These are phyloP conservation scores for Leucophenga varia DNA, from an alignment of 1,140 invertebrate genomes.

Conservation along the genomic window DNA sequence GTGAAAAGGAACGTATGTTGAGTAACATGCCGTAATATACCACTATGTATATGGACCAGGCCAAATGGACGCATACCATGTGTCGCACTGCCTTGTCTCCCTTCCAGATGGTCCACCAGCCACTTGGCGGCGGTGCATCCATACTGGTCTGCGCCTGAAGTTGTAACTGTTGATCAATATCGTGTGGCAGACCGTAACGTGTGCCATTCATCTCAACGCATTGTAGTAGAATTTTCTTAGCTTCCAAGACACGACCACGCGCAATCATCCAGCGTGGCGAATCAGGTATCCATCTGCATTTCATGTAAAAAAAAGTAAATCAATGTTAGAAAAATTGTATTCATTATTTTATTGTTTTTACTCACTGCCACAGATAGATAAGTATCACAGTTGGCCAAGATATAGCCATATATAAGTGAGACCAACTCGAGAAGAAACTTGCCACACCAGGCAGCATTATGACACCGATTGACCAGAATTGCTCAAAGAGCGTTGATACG, in stretches of 20 bases:
- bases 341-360: conserved; percentile 8
- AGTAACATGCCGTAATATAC: conserved; percentile 57
- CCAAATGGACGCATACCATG: conserved; percentile 45
- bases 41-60: conserved; percentile 55
- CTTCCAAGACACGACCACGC: conserved; percentile 70
- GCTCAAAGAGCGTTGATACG: conserved; percentile 54
- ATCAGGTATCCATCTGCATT: conserved; percentile 66
- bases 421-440: conserved; percentile 56
- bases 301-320: neutral
- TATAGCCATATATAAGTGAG: conserved; percentile 57
- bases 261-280: conserved; percentile 83
- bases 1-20: conserved; percentile 56
- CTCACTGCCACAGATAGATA: conserved; percentile 55
- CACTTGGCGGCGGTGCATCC: conserved; percentile 46
- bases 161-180: conserved; percentile 53
- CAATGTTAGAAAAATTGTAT: neutral
- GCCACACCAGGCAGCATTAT: conserved; percentile 55
- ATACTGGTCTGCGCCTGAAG: conserved; percentile 49
- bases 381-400: conserved; percentile 55
- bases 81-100: conserved; percentile 44
- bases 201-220: conserved; percentile 66
- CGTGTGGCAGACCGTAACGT: conserved; percentile 41
- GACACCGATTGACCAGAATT: conserved; percentile 58
- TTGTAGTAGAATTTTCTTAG: conserved; percentile 68
- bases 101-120: conserved; percentile 54